These are phyloP conservation scores for Drosophila chauvacae DNA, from an alignment of 1,140 invertebrate species.

Conservation along the genomic window DNA sequence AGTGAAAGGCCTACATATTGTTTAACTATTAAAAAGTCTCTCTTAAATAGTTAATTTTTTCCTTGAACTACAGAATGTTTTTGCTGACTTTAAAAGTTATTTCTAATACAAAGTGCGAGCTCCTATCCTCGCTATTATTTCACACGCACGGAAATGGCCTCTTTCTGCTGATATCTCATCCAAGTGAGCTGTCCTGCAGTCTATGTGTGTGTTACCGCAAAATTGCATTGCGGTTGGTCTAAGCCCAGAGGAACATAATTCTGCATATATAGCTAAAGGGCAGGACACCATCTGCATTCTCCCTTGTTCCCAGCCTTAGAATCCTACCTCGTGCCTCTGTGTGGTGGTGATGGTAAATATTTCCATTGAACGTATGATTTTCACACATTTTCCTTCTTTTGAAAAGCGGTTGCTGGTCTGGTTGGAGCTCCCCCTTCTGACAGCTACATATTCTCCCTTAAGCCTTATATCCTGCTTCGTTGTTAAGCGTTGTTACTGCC, in stretches of 20 bases:
- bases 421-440: neutral
- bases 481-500: neutral
- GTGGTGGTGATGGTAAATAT: constrained; percentile 16
- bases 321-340: neutral
- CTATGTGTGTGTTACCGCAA: constrained; percentile 15
- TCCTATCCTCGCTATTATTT: neutral
- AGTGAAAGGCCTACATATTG: neutral
- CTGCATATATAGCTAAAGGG: constrained; percentile 8
- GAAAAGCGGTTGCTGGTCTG: constrained; percentile 4
- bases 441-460: constrained; percentile 12
- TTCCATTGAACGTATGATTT: constrained; percentile 21
- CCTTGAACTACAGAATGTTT: too few relatives aligned
- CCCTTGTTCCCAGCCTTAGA: constrained; percentile 1
- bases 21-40: too few relatives aligned
- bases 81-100: neutral
- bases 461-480: neutral
- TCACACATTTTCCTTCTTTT: constrained; percentile 16
- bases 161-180: constrained; percentile 2
- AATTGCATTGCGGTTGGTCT: constrained; percentile 19
- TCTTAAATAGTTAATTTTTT: neutral
- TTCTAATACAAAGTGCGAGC: neutral
- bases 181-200: constrained; percentile 12
- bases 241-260: constrained; percentile 23
- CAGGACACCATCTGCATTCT: constrained; percentile 19
- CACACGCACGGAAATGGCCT: constrained; percentile 9